These are phyloP conservation scores for Periparus ater DNA, from an alignment of 2,797 vertebrate species.

Conservation along the genomic window DNA sequence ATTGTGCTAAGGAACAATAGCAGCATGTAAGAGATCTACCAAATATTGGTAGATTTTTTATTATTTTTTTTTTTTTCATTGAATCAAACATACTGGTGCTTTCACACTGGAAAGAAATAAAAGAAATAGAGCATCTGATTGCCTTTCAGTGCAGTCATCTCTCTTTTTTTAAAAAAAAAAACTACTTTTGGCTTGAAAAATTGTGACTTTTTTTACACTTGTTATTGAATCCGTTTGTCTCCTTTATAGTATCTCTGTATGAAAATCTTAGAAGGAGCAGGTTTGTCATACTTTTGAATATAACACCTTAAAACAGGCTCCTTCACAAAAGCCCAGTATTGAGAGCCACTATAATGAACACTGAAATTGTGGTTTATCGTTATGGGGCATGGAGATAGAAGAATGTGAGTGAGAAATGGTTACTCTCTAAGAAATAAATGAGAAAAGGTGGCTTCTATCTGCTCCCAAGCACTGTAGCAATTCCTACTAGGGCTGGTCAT, in stretches of 20 bases:
- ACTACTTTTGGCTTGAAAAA: neutral
- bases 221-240: neutral
- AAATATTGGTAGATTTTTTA: neutral
- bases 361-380: slow-evolving; percentile 7
- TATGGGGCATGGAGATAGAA: neutral
- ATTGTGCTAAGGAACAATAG: neutral
- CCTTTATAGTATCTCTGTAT: neutral
- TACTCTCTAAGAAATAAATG: neutral
- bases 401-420: neutral
- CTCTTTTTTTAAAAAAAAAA: neutral
- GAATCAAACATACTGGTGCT: neutral
- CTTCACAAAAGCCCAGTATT: neutral
- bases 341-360: neutral
- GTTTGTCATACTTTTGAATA: slow-evolving; percentile 23
- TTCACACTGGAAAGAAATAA: neutral
- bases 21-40: neutral
- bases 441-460: neutral
- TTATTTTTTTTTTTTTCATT: neutral
- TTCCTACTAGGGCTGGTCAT: neutral
- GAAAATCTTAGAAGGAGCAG: neutral
- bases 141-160: neutral
- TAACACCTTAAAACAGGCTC: neutral
- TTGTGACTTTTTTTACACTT: neutral
- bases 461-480: neutral
- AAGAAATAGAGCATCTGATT: neutral